Evolutionary conservation across 2,797 vertebrate genomes (phyloP), one percentile per base, ranked within the genome.

Genomic region (Oryzias sinensis): DNA sequence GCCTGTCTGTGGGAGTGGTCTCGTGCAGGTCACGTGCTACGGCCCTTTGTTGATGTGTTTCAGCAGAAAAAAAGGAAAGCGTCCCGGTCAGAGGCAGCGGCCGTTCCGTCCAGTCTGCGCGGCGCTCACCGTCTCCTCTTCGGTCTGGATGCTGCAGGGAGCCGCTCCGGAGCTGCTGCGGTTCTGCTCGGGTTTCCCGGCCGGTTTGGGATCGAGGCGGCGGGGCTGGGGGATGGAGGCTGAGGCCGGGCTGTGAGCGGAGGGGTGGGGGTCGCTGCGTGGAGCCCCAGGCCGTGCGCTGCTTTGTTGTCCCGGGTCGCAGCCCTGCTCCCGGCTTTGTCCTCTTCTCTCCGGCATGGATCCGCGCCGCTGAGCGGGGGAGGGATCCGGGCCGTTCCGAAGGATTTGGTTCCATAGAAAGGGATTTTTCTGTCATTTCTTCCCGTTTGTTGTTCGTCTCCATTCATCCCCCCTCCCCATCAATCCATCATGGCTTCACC

Each of bases 41-140:
- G 41, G 72, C 68, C 58, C 82, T 86, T 88, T 88, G 84, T 86
- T 88, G 84, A 83, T 74, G 74, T 64, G 79, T 67, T 69, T 70
- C 63, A 51, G 49, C 7, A 65, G 58, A 56, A 41, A 58, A 56
- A 51, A 62, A 63, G 58, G 37, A 56, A 54, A 46, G 24, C 48
- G 68, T 69, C 65, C 66, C 43, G 54, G 56, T 64, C 46, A 54
- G 37, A 60, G 17, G 27, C 15, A 55, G 45, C 59, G 49, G 37
- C 43, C 46, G 25, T 51, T 33, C 43, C 33, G 49, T 22, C 6
- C 44, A 3, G 16, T 65, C 43, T 55, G n/a, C 59, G 54, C 74
- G 65, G 70, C 57, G 18, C 42, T 6, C 61, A 37, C 50, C 52
- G 65, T n/a, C 68, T 62, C 37, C 52, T 8, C 16, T 13, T 20